Percentiles rank a stretch among this genome's conserved stretches.
Conservation (phyloP, 2,888 invertebrate species). For the Chouioia cunea region DNA sequence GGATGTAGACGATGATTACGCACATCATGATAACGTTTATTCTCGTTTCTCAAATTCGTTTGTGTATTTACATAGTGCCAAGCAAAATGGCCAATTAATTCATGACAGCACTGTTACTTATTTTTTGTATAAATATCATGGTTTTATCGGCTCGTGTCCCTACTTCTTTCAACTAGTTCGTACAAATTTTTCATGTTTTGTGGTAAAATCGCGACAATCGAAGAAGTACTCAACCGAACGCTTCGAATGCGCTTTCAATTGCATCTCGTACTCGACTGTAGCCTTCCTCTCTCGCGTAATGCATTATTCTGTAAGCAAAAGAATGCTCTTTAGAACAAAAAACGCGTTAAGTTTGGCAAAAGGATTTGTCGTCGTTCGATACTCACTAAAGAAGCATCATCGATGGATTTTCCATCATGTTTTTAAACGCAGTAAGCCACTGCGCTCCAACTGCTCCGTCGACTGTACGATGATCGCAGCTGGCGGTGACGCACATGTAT, state of each 20-base stretch:
- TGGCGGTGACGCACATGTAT: slow-evolving; percentile 90
- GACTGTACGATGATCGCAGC: slow-evolving; percentile 97
- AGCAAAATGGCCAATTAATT: slow-evolving; percentile 31
- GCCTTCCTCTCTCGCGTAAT: background rate
- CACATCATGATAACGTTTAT: slow-evolving; percentile 31
- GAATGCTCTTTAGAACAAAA: background rate
- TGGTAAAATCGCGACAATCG: slow-evolving; percentile 9
- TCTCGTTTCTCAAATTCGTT: slow-evolving; percentile 21
- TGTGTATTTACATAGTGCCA: slow-evolving; percentile 45
- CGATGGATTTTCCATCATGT: slow-evolving; percentile 90
- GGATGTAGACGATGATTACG: slow-evolving; percentile 25
- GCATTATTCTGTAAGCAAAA: slow-evolving; percentile 19
- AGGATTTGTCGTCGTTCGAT: background rate
- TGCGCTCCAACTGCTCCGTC: slow-evolving; percentile 98
- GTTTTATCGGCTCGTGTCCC: slow-evolving; percentile 15
- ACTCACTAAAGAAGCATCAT: slow-evolving; percentile 87
- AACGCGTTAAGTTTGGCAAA: background rate
- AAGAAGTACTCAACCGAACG: slow-evolving; percentile 27
- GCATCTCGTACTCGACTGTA: slow-evolving; percentile 29
- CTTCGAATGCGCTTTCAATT: slow-evolving; percentile 22
- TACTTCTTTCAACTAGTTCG: slow-evolving; percentile 31
- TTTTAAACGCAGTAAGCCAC: slow-evolving; percentile 92
- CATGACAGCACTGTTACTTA: slow-evolving; percentile 26
- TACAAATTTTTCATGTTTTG: slow-evolving; percentile 31
- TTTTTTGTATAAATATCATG: no score